These are phyloP conservation scores for Pammene aurita DNA, from an alignment of 2,888 invertebrate species.

Conservation along the genomic window DNA sequence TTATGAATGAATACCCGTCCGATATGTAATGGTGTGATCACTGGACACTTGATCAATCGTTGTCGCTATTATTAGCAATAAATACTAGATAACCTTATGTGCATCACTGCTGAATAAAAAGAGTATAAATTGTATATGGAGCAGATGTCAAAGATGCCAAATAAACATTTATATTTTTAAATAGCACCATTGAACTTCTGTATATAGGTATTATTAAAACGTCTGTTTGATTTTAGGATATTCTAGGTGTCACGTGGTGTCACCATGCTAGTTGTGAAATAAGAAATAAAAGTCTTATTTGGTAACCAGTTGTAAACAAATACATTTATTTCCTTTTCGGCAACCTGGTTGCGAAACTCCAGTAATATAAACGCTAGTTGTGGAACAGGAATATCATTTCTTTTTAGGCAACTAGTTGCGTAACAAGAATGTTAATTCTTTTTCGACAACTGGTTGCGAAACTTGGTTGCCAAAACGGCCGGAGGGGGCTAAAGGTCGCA, in stretches of 20 bases:
- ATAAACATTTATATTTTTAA: too few relatives aligned
- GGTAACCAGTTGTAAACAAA: background rate
- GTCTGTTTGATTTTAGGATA: too few relatives aligned
- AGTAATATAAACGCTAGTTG: conserved; percentile 6
- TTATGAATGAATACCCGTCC: conserved; percentile 6
- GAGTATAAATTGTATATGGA: conserved; percentile 11
- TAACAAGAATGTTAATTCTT: background rate
- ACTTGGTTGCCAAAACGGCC: too few relatives aligned
- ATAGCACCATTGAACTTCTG: too few relatives aligned
- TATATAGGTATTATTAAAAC: too few relatives aligned
- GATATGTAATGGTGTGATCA: conserved; percentile 10
- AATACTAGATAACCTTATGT: conserved; percentile 18
- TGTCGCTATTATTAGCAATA: conserved; percentile 5
- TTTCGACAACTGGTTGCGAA: too few relatives aligned
- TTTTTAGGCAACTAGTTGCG: conserved; percentile 9
- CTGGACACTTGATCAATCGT: conserved; percentile 13
- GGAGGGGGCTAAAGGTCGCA: too few relatives aligned
- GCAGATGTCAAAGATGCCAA: too few relatives aligned
- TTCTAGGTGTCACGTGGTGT: too few relatives aligned
- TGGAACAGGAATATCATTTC: conserved; percentile 7
- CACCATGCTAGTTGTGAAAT: too few relatives aligned
- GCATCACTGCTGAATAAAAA: conserved; percentile 9
- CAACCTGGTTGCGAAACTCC: conserved; percentile 11
- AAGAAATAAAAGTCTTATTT: too few relatives aligned
- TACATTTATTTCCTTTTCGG: background rate